These are phyloP conservation scores for Rhingia rostrata DNA, from an alignment of 2,888 invertebrate species.

Conservation along the genomic window DNA sequence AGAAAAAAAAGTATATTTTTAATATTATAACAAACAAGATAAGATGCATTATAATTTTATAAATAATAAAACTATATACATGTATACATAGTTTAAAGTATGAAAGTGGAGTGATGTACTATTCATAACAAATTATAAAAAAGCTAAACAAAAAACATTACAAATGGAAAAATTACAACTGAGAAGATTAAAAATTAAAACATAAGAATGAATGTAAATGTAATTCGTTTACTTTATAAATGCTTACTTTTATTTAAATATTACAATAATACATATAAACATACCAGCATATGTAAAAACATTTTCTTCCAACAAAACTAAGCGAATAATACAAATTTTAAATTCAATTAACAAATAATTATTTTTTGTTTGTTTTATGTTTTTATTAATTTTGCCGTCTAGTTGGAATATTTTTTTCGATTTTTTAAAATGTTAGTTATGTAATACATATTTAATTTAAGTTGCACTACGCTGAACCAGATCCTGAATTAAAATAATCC, in stretches of 20 bases:
- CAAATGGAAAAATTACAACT: constrained; percentile 11
- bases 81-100: constrained; percentile 54
- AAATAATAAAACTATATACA: constrained; percentile 45
- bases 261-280: constrained; percentile 10
- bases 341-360: constrained; percentile 49
- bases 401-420: neutral
- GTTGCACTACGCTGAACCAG: no score
- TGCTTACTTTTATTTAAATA: constrained; percentile 36
- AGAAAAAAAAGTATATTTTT: constrained; percentile 65
- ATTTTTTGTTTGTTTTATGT: constrained; percentile 6
- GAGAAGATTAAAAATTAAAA: constrained; percentile 5
- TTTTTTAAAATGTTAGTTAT: no score
- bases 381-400: neutral
- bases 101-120: constrained; percentile 36
- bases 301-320: constrained; percentile 54
- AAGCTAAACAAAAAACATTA: constrained; percentile 5
- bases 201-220: constrained; percentile 51
- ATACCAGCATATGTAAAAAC: constrained; percentile 5
- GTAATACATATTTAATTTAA: no score
- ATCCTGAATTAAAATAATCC: no score
- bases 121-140: constrained; percentile 46
- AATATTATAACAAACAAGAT: constrained; percentile 68
- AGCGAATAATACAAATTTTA: constrained; percentile 60
- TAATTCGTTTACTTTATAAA: constrained; percentile 35
- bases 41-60: constrained; percentile 61